Evolutionary conservation across 2,797 vertebrate species (phyloP).

Genomic region (Eulemur coronatus): DNA sequence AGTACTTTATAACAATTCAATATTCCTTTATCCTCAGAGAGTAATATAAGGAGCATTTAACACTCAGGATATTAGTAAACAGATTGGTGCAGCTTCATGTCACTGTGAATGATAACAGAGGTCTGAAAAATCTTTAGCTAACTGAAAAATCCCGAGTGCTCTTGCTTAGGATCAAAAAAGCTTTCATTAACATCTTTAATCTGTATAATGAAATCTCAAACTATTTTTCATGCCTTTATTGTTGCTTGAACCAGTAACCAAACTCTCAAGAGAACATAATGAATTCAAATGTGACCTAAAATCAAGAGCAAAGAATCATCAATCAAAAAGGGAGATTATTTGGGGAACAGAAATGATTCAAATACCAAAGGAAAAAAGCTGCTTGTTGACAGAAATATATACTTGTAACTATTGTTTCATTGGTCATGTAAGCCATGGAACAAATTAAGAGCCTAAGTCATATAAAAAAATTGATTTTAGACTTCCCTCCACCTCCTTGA

Average conservation of each 20-base stretch:
- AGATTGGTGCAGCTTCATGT: neutral
- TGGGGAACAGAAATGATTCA: conserved; percentile 35
- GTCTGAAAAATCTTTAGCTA: conserved; percentile 28
- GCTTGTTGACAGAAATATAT: conserved; percentile 33
- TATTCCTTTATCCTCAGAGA: neutral
- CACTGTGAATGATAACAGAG: neutral
- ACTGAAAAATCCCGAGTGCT: neutral
- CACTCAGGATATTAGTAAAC: conserved; percentile 23
- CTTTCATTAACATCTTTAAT: conserved; percentile 58
- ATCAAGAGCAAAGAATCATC: conserved; percentile 47
- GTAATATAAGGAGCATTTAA: conserved; percentile 12
- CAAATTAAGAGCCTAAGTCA: neutral
- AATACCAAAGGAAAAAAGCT: conserved; percentile 33
- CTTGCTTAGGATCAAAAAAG: conserved; percentile 41
- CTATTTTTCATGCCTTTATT: conserved; percentile 51
- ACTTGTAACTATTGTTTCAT: conserved; percentile 20
- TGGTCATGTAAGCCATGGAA: neutral
- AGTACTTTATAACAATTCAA: neutral
- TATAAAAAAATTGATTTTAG: conserved; percentile 53
- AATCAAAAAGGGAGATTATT: conserved; percentile 45
- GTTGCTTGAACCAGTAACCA: conserved; percentile 22
- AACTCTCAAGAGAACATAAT: conserved; percentile 42
- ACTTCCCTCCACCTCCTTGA: neutral
- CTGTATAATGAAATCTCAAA: conserved; percentile 42
- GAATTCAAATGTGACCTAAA: conserved; percentile 54